These are phyloP conservation scores for Drosophila erecta DNA, from an alignment of 1,140 invertebrate species.

Conservation along the genomic window DNA sequence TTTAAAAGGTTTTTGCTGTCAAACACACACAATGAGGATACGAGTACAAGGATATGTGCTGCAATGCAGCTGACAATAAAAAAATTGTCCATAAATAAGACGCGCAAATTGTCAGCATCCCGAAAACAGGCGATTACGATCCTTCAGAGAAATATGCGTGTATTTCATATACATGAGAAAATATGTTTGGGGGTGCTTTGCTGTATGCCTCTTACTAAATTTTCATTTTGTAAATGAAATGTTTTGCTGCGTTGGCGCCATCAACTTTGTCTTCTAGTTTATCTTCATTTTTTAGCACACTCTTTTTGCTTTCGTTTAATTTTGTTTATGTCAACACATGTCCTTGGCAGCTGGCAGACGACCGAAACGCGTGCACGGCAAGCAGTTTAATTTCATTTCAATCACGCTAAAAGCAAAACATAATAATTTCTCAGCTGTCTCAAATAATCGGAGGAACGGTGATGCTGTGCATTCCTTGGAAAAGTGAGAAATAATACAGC, in stretches of 20 bases:
- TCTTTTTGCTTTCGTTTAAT: constrained; percentile 31
- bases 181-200: constrained; percentile 56
- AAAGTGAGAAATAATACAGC: constrained; percentile 73
- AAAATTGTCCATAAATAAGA: constrained; percentile 58
- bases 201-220: constrained; percentile 66
- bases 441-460: constrained; percentile 15
- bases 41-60: constrained; percentile 37
- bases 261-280: constrained; percentile 66
- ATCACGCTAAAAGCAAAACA: constrained; percentile 81
- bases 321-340: constrained; percentile 69
- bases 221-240: constrained; percentile 81
- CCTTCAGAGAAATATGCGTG: constrained; percentile 24
- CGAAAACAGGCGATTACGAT: constrained; percentile 60
- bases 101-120: constrained; percentile 58
- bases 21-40: constrained; percentile 52
- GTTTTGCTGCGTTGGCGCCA: constrained; percentile 1
- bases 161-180: constrained; percentile 37
- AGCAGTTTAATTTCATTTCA: constrained; percentile 81
- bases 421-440: constrained; percentile 81
- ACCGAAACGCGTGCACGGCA: constrained; percentile 46
- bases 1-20: constrained; percentile 84
- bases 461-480: neutral
- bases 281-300: constrained; percentile 55
- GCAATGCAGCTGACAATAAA: constrained; percentile 73
- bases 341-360: constrained; percentile 72